Conservation (phyloP, 2,888 invertebrate genomes). For the Gisinianus flammeolus region DNA sequence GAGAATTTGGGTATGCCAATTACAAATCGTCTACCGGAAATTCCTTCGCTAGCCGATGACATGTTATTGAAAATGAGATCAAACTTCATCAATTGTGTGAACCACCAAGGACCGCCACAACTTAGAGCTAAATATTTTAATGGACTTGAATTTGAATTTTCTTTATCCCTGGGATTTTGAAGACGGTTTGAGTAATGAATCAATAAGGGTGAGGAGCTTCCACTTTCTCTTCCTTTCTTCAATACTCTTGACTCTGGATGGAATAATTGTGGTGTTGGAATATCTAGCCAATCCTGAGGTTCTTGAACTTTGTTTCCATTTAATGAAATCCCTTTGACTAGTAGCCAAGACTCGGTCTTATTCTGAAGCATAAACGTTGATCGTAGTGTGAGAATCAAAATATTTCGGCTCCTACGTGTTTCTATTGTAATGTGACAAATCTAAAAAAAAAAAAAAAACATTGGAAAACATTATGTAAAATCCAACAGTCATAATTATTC, state of each 20-base stretch:
- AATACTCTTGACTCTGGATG: not conserved
- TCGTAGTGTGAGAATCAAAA: constrained; percentile 56
- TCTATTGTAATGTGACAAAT: constrained; percentile 54
- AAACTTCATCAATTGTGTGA: constrained; percentile 55
- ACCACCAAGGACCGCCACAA: constrained; percentile 57
- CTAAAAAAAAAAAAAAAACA: constrained; percentile 21
- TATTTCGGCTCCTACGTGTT: constrained; percentile 54
- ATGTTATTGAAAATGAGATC: constrained; percentile 47
- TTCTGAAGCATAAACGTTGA: constrained; percentile 58
- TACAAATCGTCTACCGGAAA: constrained; percentile 50
- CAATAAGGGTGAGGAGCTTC: constrained; percentile 14
- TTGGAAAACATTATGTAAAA: constrained; percentile 17
- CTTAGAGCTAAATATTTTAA: constrained; percentile 55
- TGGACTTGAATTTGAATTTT: constrained; percentile 11
- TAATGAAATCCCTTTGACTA: constrained; percentile 48
- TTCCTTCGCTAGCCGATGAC: constrained; percentile 45
- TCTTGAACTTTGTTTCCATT: constrained; percentile 15
- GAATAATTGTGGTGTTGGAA: constrained; percentile 8
- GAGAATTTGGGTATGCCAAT: constrained; percentile 45
- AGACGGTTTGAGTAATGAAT: constrained; percentile 20
- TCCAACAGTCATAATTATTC: not conserved
- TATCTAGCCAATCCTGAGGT: constrained; percentile 28
- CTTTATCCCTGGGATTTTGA: not conserved
- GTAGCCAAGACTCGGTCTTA: constrained; percentile 42
- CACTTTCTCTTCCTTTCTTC: not conserved